Conservation (phyloP, 1,140 invertebrate genomes). For the Cheumatopsyche charites region DNA sequence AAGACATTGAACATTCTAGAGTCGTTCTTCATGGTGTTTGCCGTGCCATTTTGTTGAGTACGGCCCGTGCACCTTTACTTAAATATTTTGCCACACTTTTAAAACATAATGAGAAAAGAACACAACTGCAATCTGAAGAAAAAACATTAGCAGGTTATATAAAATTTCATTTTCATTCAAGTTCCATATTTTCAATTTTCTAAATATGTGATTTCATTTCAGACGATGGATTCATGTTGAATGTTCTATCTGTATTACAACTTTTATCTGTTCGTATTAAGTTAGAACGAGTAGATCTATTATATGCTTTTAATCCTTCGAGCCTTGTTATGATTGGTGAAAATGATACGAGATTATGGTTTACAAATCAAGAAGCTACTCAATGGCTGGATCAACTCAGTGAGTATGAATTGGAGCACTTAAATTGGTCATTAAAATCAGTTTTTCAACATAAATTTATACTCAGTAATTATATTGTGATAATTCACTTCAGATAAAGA, state of each 20-base stretch:
- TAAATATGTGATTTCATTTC: constrained; percentile 25
- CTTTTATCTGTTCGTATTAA: constrained; percentile 85
- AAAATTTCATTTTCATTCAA: neutral
- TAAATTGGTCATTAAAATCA: too few relatives aligned
- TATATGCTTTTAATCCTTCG: constrained; percentile 86
- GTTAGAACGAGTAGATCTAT: constrained; percentile 80
- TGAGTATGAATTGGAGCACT: constrained; percentile 62
- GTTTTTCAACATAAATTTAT: too few relatives aligned
- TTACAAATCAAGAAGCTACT: constrained; percentile 77
- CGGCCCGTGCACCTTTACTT: constrained; percentile 75
- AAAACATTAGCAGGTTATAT: constrained; percentile 72
- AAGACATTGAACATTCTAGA: constrained; percentile 74
- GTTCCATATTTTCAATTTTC: neutral
- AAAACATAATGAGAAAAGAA: constrained; percentile 81
- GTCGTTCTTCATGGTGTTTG: constrained; percentile 80
- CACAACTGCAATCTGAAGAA: constrained; percentile 89
- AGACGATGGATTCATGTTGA: constrained; percentile 93
- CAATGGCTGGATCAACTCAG: constrained; percentile 75
- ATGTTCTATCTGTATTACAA: constrained; percentile 89
- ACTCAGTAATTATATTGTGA: too few relatives aligned
- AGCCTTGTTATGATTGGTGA: constrained; percentile 74
- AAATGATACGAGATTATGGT: constrained; percentile 85
- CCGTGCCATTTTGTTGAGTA: constrained; percentile 83
- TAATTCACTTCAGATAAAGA: constrained; percentile 61
- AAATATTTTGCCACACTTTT: constrained; percentile 79